A percentile compares a stretch with the other conserved stretches of the same genome.
Conservation (phyloP, 2,888 invertebrate genomes). For the Parnassius smintheus region DNA sequence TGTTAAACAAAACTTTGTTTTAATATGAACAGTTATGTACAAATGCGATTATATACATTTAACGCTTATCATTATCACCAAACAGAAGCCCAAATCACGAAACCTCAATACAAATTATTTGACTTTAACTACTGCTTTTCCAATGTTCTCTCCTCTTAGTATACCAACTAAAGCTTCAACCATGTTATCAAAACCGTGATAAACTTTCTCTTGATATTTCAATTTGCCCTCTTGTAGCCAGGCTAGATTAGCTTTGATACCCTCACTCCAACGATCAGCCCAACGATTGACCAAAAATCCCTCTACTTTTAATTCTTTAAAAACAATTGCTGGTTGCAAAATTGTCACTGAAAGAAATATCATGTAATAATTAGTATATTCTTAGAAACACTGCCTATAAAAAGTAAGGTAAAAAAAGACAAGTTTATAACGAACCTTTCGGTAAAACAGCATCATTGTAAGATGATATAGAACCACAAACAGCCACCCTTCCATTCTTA, state of each 20-base stretch:
- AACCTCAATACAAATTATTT: neutral
- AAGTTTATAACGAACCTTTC: constrained; percentile 50
- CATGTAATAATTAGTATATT: too few relatives aligned
- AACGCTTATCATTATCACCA: too few relatives aligned
- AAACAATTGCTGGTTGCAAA: constrained; percentile 81
- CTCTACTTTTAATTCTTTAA: constrained; percentile 84
- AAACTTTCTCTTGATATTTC: constrained; percentile 85
- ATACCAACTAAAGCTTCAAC: constrained; percentile 85
- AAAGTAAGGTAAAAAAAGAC: too few relatives aligned
- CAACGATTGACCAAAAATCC: constrained; percentile 83
- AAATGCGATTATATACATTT: too few relatives aligned
- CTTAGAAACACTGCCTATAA: too few relatives aligned
- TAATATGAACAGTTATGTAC: too few relatives aligned
- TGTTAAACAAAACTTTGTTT: too few relatives aligned
- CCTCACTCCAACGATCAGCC: constrained; percentile 82
- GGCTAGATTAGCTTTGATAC: constrained; percentile 81
- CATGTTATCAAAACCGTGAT: constrained; percentile 88
- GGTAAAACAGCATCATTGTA: constrained; percentile 79
- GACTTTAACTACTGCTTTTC: constrained; percentile 86
- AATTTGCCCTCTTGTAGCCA: constrained; percentile 86
- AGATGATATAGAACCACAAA: constrained; percentile 86
- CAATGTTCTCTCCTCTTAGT: constrained; percentile 83
- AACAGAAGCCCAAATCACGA: too few relatives aligned
- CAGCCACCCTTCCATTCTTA: constrained; percentile 82
- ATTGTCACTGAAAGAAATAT: constrained; percentile 58